Percentiles rank a stretch among this genome's conserved stretches.
Evolutionary conservation across 2,888 invertebrate genomes (phyloP).

Genomic region (Cantharis flavilabris): DNA sequence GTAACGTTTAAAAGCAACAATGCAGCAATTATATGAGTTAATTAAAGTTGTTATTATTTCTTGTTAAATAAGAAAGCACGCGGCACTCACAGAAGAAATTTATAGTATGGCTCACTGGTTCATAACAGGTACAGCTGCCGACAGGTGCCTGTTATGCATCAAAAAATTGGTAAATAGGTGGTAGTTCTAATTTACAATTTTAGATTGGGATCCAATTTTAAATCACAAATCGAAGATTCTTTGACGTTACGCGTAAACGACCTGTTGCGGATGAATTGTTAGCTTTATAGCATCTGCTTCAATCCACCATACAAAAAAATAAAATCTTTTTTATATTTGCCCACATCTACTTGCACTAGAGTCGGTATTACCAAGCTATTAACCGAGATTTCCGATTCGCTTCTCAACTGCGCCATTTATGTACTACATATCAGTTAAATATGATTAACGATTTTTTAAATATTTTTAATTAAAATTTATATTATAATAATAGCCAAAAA

Average conservation of each 20-base stretch:
- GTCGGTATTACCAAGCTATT: neutral
- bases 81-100: constrained; percentile 8
- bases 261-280: constrained; percentile 17
- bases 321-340: neutral
- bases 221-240: constrained; percentile 7
- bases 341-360: neutral
- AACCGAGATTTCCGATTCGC: neutral
- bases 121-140: constrained; percentile 15
- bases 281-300: constrained; percentile 20
- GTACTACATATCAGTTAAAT: too few relatives aligned
- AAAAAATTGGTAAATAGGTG: constrained; percentile 17
- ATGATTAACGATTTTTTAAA: too few relatives aligned
- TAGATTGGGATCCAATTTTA: constrained; percentile 16
- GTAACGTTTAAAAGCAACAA: neutral
- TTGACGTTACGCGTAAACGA: constrained; percentile 23
- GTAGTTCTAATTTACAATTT: constrained; percentile 19
- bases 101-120: constrained; percentile 1
- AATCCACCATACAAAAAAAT: neutral
- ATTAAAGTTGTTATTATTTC: neutral
- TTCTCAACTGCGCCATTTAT: neutral
- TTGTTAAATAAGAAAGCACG: constrained; percentile 4
- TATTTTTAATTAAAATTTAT: neutral
- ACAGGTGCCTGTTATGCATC: constrained; percentile 28
- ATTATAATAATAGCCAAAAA: neutral
- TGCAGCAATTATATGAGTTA: neutral